Base-by-base conservation (phyloP, 2,888 invertebrate species). In the Alloplasta piceator region DNA sequence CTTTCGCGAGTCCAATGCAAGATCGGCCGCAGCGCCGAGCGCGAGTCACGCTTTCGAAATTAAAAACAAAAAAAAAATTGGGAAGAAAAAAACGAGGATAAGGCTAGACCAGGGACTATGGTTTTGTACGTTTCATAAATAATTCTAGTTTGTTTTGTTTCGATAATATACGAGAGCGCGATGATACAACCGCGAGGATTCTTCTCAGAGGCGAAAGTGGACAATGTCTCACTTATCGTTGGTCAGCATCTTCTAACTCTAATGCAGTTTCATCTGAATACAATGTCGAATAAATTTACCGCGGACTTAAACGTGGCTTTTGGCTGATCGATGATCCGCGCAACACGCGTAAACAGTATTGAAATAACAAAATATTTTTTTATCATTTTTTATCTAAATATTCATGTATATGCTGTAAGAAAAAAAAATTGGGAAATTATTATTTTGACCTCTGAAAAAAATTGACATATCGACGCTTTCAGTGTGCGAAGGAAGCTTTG, bases 231-330 rank as follows among this genome's bases (percentile, higher is more conserved):
- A 73, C 70, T 81, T 83, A 82, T 83, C 84, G 72, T 63, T 61
- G 55, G 16, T 38, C 52, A 56, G 50, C 43, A 76, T 84, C 74
- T 82, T 73, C 46, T 55, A 26, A 64, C 50, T 73, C 64, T 64
- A 73, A 38, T 38, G 56, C 63, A n/a, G n/a, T 79, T 58, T 80
- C 75, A 86, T 86, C 78, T 83, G 83, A 82, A 85, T 84, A 86
- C 84, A 85, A 85, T 83, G 80, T 71, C 63, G 70, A 78, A 83
- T 83, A 84, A 85, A 85, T 81, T 78, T 26, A 26, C 26, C 26
- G 26, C 3, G 26, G 26, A 3, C n/a, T n/a, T 26, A 1, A 26
- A 26, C 26, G 26, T 3, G 26, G 26, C 26, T 26, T 26, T 26
- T 26, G 3, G 3, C 26, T 26, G 1, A 26, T 26, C 26, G 26